Base-by-base conservation (phyloP, 2,797 vertebrate species). In the Amazona ochrocephala region DNA sequence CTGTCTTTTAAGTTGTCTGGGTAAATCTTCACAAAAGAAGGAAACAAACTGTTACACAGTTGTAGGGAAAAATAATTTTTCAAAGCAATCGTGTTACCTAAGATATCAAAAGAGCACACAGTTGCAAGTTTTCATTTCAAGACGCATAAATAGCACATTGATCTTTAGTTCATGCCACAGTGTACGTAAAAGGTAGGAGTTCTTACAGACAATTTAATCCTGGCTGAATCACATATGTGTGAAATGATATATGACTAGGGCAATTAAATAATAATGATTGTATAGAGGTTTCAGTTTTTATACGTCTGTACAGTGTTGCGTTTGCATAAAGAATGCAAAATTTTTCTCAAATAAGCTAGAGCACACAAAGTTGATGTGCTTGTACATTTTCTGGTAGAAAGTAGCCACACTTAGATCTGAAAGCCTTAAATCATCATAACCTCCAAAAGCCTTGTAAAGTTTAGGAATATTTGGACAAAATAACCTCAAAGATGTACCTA, bases 91-190 rank as follows among this genome's bases (percentile, higher is more conserved):
- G 2, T 39, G 10, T 50, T 17, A 15, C 4, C 6, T 45, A 58
- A 58, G n/a, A 41, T 42, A 87, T 4, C 5, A 2, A 89, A 87
- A 67, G 21, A 45, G 10, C 30, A 64, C 7, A 53, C 9, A 67
- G 10, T 34, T 54, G 5, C 18, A 79, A 82, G 5, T 2, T 66
- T 92, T 87, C 11, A 16, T 88, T 88, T 81, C 42, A 78, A 82
- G 45, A 76, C 0, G 3, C 1, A 0, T 30, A 22, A 41, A 29
- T 2, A 3, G 5, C 17, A 61, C 21, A 8, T 12, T 65, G 24
- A 20, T 51, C 34, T 67, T 61, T 22, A 71, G 18, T 41, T 41
- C 15, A 39, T 50, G 11, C 4, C 3, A 39, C 11, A 53, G 6
- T 6, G 17, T 13, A 13, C 9, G 6, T 42, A 48, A 80, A 76